Base-by-base conservation (phyloP, 2,888 invertebrate genomes). In the Dasysyrphus tricinctus region DNA sequence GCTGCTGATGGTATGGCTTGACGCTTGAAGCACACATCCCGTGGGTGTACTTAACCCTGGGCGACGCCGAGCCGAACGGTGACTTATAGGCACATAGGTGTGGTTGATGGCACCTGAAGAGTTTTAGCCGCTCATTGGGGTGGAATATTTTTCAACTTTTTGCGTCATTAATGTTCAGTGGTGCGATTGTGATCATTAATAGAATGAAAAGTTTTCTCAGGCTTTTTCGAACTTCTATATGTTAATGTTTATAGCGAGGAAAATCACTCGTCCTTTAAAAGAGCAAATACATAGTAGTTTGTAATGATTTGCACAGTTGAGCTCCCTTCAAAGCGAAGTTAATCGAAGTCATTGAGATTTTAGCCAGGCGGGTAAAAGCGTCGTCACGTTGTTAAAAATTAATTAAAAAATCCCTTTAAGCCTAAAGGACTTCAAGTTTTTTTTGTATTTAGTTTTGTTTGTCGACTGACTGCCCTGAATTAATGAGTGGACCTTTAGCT, bases 151-250 rank as follows among this genome's bases (percentile, higher is more conserved):
- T 65, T 56, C 63, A 75, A 49, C 37, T 70, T 42, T 75, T 34
- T 74, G 75, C 69, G 61, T 77, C 80, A 65, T 85, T 85, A 80
- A 80, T 85, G 80, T 70, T 85, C 73, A 80, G 80, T 80, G 73
- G 80, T 80, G 85, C 80, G 85, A 77, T 85, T 67, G 77, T 80
- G 85, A 80, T 85, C 85, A 85, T 85, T 85, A 81, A 85, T 80
- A 80, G 80, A 85, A 77, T 85, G 77, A 85, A 85, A 85, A 80
- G 80, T 74, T 85, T 79, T 63, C 57, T 57, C 39, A 3, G 34
- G 67, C n/a, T 67, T 67, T 63, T 63, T 29, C 6, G 11, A 29
- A 29, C 9, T 32, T 34, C n/a, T 44, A 24, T 61, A 24, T 61
- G 19, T 39, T 5, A 24, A 34, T 57, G 57, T 57, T 56, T 24